These are phyloP conservation scores for Psilopsiagon aurifrons DNA, from an alignment of 2,113 vertebrate species.

Conservation along the genomic window DNA sequence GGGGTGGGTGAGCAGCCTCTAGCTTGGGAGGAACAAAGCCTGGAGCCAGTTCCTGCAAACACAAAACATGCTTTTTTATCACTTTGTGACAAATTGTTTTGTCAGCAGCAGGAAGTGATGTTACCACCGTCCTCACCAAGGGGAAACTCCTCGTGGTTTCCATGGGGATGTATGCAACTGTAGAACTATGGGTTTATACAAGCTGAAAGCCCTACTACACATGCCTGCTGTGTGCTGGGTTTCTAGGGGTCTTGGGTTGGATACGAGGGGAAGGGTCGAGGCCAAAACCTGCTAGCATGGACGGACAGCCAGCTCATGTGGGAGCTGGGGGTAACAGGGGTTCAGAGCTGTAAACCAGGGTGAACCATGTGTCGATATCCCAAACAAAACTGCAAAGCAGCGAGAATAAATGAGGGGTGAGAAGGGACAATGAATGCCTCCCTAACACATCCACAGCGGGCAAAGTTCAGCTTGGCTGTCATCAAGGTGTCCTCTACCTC, in stretches of 20 bases:
- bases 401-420: not conserved
- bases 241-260: not conserved
- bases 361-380: not conserved
- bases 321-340: not conserved
- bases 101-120: constrained; percentile 84
- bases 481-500: not conserved
- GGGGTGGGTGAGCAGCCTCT: constrained; percentile 55
- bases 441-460: not conserved
- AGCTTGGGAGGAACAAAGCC: constrained; percentile 64
- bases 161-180: constrained; percentile 69
- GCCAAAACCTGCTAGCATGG: fast-evolving
- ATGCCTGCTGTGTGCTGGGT: not conserved
- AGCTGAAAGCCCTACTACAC: constrained; percentile 50
- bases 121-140: constrained; percentile 68
- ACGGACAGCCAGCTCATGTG: fast-evolving
- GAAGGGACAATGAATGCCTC: not conserved
- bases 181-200: constrained; percentile 51
- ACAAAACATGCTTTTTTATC: constrained; percentile 58
- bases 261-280: not conserved
- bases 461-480: not conserved
- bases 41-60: constrained; percentile 18
- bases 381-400: not conserved
- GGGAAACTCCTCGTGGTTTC: constrained; percentile 82
- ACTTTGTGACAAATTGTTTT: constrained; percentile 75
- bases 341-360: not conserved